phyloP scores from a whole-genome alignment of 2,113 vertebrate species.

The Crotophaga sulcirostris region DNA sequence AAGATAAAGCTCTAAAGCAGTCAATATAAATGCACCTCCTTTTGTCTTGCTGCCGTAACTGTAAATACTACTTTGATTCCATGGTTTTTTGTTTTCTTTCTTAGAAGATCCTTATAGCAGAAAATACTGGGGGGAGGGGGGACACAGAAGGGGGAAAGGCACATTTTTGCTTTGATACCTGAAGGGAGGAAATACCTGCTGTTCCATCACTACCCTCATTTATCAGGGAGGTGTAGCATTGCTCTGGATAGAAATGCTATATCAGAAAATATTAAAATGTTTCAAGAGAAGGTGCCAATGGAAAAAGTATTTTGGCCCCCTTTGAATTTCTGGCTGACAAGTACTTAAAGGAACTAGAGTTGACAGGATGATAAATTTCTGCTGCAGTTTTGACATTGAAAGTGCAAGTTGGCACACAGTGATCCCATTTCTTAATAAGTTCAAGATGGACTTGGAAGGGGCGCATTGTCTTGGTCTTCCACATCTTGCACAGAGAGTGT shows the following conservation, averaged over 20 bases:
- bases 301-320: background rate
- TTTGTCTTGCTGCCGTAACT: background rate
- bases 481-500: background rate
- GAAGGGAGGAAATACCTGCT: background rate
- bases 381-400: conserved; percentile 24
- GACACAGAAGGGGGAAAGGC: background rate
- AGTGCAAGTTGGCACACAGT: background rate
- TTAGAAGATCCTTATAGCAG: background rate
- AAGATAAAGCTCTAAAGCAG: background rate
- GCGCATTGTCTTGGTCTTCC: background rate
- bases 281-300: background rate
- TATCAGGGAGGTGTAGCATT: background rate
- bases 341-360: conserved; percentile 9
- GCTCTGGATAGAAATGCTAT: background rate
- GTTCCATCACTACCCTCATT: background rate
- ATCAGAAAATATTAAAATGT: background rate
- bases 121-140: background rate
- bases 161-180: background rate
- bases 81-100: rapidly evolving
- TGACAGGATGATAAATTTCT: conserved; percentile 51
- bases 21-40: background rate
- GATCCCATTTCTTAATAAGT: conserved; percentile 8
- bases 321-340: conserved; percentile 7
- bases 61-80: background rate
- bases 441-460: conserved; percentile 32